phyloP scores from a whole-genome alignment of 1,140 invertebrate species.

The Pygmarrhopalites habei region DNA sequence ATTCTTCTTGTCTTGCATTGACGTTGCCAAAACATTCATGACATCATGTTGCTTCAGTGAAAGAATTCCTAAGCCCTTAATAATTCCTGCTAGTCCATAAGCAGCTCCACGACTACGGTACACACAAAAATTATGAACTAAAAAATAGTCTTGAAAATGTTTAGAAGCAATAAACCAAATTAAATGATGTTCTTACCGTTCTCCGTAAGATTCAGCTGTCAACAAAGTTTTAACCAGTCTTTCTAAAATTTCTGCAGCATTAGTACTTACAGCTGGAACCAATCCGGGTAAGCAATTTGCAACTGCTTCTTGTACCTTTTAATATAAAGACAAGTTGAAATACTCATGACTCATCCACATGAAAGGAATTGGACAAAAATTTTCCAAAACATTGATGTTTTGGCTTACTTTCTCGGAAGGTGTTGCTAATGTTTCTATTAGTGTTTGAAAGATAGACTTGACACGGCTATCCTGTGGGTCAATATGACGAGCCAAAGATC shows the following conservation, averaged over 20 bases:
- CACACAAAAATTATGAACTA: neutral
- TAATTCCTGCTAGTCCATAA: conserved; percentile 78
- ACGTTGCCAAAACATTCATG: conserved; percentile 85
- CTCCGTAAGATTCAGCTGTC: conserved; percentile 93
- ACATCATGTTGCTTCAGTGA: conserved; percentile 92
- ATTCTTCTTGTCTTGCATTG: conserved; percentile 96
- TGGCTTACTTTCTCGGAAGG: conserved; percentile 91
- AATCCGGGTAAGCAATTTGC: conserved; percentile 91
- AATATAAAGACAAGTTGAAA: neutral
- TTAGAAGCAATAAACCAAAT: neutral
- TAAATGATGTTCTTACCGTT: conserved; percentile 54
- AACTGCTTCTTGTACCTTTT: conserved; percentile 91
- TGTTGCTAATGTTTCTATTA: conserved; percentile 86
- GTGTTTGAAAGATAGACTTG: conserved; percentile 82
- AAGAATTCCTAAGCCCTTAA: conserved; percentile 93
- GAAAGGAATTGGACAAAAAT: conserved; percentile 4
- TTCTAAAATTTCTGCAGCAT: conserved; percentile 78
- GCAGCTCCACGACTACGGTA: conserved; percentile 60
- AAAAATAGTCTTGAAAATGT: no score
- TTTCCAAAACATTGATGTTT: no score
- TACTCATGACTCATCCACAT: neutral
- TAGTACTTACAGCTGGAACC: conserved; percentile 82
- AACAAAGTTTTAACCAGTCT: conserved; percentile 80
- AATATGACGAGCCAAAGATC: conserved; percentile 88
- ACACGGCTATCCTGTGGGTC: conserved; percentile 79